Percentiles rank a stretch among this genome's conserved stretches.
These are phyloP conservation scores for Arothron firmamentum DNA, from an alignment of 2,113 vertebrate genomes.

Conservation along the genomic window DNA sequence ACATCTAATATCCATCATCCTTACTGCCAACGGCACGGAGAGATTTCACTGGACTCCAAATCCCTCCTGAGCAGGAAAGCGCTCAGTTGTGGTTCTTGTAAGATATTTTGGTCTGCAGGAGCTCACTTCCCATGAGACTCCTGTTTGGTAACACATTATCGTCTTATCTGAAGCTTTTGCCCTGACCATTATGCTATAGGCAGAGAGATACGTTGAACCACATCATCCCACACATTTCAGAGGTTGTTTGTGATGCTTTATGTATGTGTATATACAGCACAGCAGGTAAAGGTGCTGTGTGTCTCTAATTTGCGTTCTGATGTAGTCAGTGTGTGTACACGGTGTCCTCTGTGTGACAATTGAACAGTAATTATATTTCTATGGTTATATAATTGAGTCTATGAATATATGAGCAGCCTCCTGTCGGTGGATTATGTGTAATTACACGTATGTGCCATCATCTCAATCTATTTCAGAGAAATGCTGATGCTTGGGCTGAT, in stretches of 20 bases:
- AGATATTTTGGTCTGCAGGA: constrained; percentile 50
- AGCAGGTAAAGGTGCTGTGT: background rate
- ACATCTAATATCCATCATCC: constrained; percentile 46
- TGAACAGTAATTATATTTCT: constrained; percentile 3
- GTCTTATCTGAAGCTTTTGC: constrained; percentile 52
- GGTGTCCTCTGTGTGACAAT: background rate
- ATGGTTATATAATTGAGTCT: constrained; percentile 13
- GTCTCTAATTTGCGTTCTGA: background rate
- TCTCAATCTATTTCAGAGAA: constrained; percentile 52
- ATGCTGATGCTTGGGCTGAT: constrained; percentile 35
- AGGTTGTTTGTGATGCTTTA: background rate
- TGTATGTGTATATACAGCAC: constrained; percentile 4
- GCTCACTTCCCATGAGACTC: constrained; percentile 29
- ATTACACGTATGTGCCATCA: constrained; percentile 38
- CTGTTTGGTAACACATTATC: constrained; percentile 19
- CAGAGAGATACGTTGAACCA: constrained; percentile 6
- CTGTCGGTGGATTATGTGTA: constrained; percentile 24
- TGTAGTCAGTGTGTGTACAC: no score
- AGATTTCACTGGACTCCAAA: constrained; percentile 52
- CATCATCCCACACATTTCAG: constrained; percentile 41
- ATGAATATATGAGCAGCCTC: constrained; percentile 12
- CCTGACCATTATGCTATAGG: constrained; percentile 36
- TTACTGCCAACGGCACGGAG: constrained; percentile 36
- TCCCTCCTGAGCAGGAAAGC: constrained; percentile 45
- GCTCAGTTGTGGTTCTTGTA: constrained; percentile 19